A percentile compares a stretch with the other conserved stretches of the same genome.
Evolutionary conservation across 1,140 invertebrate genomes (phyloP).

Genomic region (Pectinophora gossypiella): DNA sequence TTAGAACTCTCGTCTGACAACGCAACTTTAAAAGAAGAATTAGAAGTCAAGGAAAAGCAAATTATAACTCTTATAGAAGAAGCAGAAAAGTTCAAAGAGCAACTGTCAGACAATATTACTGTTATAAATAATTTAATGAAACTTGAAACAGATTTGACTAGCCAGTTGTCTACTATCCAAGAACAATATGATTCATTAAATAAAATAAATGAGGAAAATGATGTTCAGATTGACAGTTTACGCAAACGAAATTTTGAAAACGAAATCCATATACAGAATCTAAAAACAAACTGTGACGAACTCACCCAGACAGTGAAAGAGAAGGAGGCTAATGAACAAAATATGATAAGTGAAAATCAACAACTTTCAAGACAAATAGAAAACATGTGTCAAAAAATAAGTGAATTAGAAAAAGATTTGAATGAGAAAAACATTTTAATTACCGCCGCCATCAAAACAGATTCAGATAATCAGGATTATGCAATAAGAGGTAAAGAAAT

Average conservation of each 20-base stretch:
- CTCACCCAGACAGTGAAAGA: not conserved
- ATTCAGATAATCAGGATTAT: too few relatives aligned
- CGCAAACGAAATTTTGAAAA: not conserved
- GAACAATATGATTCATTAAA: not conserved
- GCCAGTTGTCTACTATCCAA: not conserved
- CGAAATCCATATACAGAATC: not conserved
- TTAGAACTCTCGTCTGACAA: slow-evolving; percentile 4
- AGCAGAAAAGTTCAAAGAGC: slow-evolving; percentile 24
- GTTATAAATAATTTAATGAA: slow-evolving; percentile 21
- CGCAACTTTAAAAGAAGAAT: slow-evolving; percentile 15
- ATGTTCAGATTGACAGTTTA: not conserved
- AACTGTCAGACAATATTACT: slow-evolving; percentile 22
- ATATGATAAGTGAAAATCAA: not conserved
- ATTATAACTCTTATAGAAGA: slow-evolving; percentile 23
- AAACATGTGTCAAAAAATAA: not conserved
- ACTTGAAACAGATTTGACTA: slow-evolving; percentile 13
- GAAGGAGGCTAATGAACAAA: too few relatives aligned
- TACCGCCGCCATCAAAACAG: too few relatives aligned
- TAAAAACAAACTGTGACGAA: not conserved
- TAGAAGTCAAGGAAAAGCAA: slow-evolving; percentile 28
- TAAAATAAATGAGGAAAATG: not conserved
- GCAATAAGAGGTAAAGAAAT: too few relatives aligned
- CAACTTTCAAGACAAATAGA: not conserved
- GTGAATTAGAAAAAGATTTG: not conserved
- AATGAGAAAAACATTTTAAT: too few relatives aligned